Evolutionary conservation across 2,113 vertebrate species (phyloP).

Genomic region (Meles meles): DNA sequence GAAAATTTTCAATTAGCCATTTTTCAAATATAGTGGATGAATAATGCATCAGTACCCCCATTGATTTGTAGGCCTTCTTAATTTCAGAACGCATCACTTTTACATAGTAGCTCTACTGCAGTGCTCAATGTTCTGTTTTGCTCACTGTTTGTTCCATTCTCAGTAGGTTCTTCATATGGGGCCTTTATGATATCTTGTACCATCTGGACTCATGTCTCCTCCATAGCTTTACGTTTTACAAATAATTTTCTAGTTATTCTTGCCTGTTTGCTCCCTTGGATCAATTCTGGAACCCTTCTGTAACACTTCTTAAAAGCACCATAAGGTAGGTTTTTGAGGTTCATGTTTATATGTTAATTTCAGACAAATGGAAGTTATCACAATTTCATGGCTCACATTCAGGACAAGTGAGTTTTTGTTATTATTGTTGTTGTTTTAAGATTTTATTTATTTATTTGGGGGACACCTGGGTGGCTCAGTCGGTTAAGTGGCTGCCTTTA

Average conservation of each 20-base stretch:
- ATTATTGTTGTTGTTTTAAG: background rate
- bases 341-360: background rate
- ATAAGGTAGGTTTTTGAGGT: background rate
- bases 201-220: background rate
- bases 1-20: background rate
- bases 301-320: background rate
- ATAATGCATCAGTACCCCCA: background rate
- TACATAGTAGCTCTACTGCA: background rate
- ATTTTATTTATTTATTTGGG: background rate
- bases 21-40: background rate
- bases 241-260: background rate
- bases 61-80: background rate
- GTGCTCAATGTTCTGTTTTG: background rate
- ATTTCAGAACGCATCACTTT: background rate
- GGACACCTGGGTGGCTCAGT: no score
- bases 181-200: background rate
- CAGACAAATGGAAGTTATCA: background rate
- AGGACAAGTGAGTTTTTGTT: background rate
- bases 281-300: background rate
- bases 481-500: no score
- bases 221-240: background rate
- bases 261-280: background rate
- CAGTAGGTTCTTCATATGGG: background rate
- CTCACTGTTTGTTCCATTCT: background rate
- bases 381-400: background rate